Evolutionary conservation across 2,113 vertebrate species (phyloP).

Genomic region (Tyto alba): DNA sequence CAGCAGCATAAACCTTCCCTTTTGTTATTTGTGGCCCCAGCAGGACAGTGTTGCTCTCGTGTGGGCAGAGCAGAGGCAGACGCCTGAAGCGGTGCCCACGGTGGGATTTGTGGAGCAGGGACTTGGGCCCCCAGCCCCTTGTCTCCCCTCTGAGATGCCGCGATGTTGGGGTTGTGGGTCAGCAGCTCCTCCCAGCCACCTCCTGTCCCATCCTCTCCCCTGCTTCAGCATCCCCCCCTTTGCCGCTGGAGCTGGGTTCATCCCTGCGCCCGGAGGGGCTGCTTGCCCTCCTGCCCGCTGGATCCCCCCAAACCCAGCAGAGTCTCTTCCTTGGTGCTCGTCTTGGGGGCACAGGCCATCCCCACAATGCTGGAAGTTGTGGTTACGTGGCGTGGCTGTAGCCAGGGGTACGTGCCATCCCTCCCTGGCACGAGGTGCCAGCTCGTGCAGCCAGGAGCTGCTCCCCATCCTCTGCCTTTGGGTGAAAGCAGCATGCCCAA

Average conservation of each 20-base stretch:
- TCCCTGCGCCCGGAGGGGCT: background rate
- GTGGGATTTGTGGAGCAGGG: background rate
- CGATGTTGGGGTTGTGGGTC: background rate
- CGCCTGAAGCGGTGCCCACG: accelerated
- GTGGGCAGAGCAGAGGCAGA: background rate
- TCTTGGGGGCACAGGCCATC: background rate
- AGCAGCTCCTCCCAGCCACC: background rate
- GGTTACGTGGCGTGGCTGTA: background rate
- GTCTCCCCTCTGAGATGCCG: background rate
- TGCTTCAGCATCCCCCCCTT: background rate
- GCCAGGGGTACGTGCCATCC: background rate
- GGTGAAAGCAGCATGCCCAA: background rate
- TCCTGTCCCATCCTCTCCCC: background rate
- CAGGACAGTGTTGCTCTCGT: accelerated
- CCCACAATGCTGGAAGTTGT: background rate
- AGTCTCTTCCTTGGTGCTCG: background rate
- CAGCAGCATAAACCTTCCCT: background rate
- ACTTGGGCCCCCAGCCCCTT: background rate
- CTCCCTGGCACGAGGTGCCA: background rate
- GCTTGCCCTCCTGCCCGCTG: accelerated
- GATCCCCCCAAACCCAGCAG: background rate
- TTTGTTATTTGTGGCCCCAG: background rate
- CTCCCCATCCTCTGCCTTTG: background rate
- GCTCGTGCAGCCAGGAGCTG: background rate
- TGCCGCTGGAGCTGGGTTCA: accelerated